A percentile compares a stretch with the other conserved stretches of the same genome.
Evolutionary conservation across 2,888 invertebrate species (phyloP).

Genomic region (Zootermopsis nevadensis): DNA sequence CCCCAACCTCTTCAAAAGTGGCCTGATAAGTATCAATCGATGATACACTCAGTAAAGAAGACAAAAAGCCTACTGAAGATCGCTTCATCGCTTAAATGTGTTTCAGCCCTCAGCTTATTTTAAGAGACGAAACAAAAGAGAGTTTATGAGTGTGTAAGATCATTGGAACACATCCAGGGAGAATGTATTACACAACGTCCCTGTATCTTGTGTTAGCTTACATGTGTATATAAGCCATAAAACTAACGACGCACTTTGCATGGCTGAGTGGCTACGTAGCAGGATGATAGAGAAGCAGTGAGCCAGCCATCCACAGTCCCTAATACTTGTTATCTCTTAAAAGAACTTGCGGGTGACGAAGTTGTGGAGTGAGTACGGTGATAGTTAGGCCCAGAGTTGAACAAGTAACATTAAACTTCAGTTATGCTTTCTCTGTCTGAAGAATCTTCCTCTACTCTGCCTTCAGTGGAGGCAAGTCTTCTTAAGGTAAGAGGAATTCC

Average conservation of each 20-base stretch:
- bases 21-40: not conserved
- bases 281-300: not conserved
- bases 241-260: slow-evolving; percentile 18
- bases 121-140: not conserved
- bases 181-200: not conserved
- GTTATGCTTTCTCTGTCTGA: not conserved
- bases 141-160: not conserved
- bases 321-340: not conserved
- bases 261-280: not conserved
- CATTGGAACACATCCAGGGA: not conserved
- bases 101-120: not conserved
- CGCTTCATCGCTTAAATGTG: no score
- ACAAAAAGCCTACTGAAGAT: no score
- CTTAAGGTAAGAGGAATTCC: not conserved
- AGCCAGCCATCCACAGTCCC: not conserved
- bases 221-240: not conserved
- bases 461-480: not conserved
- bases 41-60: no score
- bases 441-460: not conserved
- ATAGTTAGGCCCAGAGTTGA: not conserved
- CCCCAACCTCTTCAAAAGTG: not conserved
- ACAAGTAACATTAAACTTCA: not conserved
- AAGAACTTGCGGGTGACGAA: not conserved
- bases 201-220: not conserved
- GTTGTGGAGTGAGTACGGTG: not conserved